phyloP scores from a whole-genome alignment of 2,113 vertebrate species.

The Rallus limicola region DNA sequence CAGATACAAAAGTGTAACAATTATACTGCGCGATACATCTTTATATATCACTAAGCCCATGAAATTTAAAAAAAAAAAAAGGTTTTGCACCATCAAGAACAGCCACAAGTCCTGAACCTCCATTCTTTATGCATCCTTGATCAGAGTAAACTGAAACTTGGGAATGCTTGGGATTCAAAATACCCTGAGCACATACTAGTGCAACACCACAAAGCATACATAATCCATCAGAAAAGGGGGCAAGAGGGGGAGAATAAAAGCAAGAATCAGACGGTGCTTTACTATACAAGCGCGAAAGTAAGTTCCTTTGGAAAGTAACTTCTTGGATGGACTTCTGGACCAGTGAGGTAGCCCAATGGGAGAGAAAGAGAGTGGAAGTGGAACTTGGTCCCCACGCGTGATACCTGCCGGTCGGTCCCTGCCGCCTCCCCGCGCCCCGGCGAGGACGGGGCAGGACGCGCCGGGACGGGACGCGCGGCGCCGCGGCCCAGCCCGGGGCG shows the following conservation, averaged over 20 bases:
- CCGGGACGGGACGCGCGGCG: neutral
- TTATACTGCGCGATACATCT: conserved; percentile 67
- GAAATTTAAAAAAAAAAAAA: conserved; percentile 40
- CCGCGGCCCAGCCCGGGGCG: neutral
- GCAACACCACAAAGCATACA: conserved; percentile 69
- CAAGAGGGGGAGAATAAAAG: neutral
- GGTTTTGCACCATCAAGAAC: conserved; percentile 68
- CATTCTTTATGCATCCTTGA: conserved; percentile 63
- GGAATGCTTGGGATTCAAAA: conserved; percentile 75
- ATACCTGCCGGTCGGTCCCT: neutral
- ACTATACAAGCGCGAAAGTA: conserved; percentile 69
- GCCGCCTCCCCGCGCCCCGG: neutral
- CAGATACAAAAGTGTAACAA: conserved; percentile 74
- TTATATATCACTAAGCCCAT: conserved; percentile 70
- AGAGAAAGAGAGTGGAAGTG: conserved; percentile 36
- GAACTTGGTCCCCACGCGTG: conserved; percentile 58
- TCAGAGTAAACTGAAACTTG: conserved; percentile 71
- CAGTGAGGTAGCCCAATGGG: conserved; percentile 79
- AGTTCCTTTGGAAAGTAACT: conserved; percentile 76
- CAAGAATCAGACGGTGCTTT: conserved; percentile 64
- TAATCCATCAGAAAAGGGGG: neutral
- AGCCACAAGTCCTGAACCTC: conserved; percentile 67
- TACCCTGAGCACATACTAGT: conserved; percentile 80
- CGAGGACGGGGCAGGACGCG: too few relatives aligned
- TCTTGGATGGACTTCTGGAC: conserved; percentile 77